Evolutionary conservation across 2,113 vertebrate species (phyloP), one percentile per base, ranked within the genome.

Genomic region (Triplophysa siluroides): DNA sequence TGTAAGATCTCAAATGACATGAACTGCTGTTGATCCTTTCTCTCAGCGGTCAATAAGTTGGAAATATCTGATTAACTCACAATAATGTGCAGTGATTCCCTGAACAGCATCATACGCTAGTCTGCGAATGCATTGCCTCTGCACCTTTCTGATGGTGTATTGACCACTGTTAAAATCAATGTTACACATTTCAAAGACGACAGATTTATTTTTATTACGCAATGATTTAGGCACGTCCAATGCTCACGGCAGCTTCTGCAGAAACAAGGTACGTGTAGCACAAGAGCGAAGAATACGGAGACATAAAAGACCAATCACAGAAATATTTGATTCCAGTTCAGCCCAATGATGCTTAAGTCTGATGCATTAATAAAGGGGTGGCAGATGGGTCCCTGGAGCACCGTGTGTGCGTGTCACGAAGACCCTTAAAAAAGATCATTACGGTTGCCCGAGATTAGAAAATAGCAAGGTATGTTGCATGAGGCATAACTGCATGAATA

Each of bases 291-390:
- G 50, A 68, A 80, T 78, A 54, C 68, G 58, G 33, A 78, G 69
- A 81, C 71, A 81, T 72, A n/a, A 63, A 61, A 60, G 61, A 45
- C 67, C 85, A 86, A 71, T 83, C 78, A 79, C 76, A 79, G 78
- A 82, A 86, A 85, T 87, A 90, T 91, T 87, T 88, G 90, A 91
- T 91, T 91, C 88, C 91, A 91, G 79, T 87, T 91, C 89, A 90
- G 87, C 88, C 88, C 91, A 92, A 93, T 90, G 92, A 91, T 91
- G 90, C 92, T 93, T 93, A 93, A 91, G 91, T 89, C 91, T 92
- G 90, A 92, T 92, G 91, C 92, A 93, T 92, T 93, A 93, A 92
- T 92, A 92, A 93, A 90, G 90, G 88, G 90, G 86, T 92, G 88
- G 90, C 92, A 93, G 90, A 93, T 92, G 92, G 90, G 89, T 92